Evolutionary conservation across 2,797 vertebrate genomes (phyloP).

Genomic region (Bovichtus diacanthus): DNA sequence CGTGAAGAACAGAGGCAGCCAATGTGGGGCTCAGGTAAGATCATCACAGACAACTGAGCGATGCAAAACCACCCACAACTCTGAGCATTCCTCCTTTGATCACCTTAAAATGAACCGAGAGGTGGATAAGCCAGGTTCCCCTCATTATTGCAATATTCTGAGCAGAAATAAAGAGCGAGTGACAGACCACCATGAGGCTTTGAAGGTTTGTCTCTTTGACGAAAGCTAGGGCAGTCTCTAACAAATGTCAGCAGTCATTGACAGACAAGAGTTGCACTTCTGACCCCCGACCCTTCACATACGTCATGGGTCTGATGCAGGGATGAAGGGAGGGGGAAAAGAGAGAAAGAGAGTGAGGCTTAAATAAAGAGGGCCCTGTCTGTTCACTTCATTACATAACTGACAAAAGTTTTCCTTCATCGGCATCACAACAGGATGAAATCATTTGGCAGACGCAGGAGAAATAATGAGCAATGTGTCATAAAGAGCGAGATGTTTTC

Average conservation of each 20-base stretch:
- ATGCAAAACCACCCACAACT: slow-evolving; percentile 23
- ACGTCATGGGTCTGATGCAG: slow-evolving; percentile 23
- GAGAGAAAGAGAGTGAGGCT: not conserved
- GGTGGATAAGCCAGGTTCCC: slow-evolving; percentile 35
- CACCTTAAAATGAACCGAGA: slow-evolving; percentile 53
- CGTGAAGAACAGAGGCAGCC: slow-evolving; percentile 44
- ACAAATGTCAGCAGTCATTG: slow-evolving; percentile 40
- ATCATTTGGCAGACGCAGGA: not conserved
- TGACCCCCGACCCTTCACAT: slow-evolving; percentile 54
- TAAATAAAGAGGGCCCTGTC: not conserved
- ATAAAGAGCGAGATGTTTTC: not conserved
- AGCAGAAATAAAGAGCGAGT: slow-evolving; percentile 53
- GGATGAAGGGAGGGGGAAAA: not conserved
- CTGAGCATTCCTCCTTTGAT: slow-evolving; percentile 65
- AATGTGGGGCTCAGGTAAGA: slow-evolving; percentile 84
- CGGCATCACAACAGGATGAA: not conserved
- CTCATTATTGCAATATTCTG: slow-evolving; percentile 65
- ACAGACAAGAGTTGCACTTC: slow-evolving; percentile 38
- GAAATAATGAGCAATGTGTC: slow-evolving; percentile 10
- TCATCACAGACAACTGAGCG: slow-evolving; percentile 30
- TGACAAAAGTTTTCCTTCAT: slow-evolving; percentile 1
- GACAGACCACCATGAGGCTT: slow-evolving; percentile 36
- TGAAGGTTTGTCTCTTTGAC: slow-evolving; percentile 62
- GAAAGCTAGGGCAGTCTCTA: slow-evolving; percentile 33
- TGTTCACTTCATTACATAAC: slow-evolving; percentile 4